Conservation (phyloP, 1,140 invertebrate genomes). For the Teleopsis dalmanni region DNA sequence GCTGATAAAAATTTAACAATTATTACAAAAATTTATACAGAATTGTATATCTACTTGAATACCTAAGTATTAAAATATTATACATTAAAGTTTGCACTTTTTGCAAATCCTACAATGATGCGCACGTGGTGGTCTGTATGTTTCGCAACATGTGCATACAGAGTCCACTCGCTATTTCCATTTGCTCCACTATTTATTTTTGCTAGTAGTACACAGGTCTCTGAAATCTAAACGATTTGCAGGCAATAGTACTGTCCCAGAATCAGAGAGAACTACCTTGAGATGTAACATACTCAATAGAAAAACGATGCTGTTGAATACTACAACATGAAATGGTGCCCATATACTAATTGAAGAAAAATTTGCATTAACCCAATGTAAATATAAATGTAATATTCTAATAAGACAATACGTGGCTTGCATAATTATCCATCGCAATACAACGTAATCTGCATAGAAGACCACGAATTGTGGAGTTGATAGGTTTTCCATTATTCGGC, state of each 20-base stretch:
- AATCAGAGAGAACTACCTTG: conserved; percentile 81
- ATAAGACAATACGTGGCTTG: conserved; percentile 58
- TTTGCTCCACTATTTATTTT: conserved; percentile 47
- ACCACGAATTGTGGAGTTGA: too few species aligned
- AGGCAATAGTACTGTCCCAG: conserved; percentile 78
- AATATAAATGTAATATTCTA: conserved; percentile 1
- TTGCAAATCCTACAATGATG: conserved; percentile 87
- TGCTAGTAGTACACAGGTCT: conserved; percentile 63
- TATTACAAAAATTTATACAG: too few species aligned
- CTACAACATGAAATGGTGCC: conserved; percentile 73
- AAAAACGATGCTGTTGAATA: conserved; percentile 75
- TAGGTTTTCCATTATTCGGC: too few species aligned
- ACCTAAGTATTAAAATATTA: too few species aligned
- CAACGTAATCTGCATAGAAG: conserved; percentile 86
- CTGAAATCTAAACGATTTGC: conserved; percentile 75
- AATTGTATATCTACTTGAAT: too few species aligned
- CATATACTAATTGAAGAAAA: conserved; percentile 57
- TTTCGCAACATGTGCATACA: conserved; percentile 78
- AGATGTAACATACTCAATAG: conserved; percentile 70
- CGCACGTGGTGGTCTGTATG: conserved; percentile 73
- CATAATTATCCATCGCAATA: conserved; percentile 76
- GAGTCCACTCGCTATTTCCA: conserved; percentile 72
- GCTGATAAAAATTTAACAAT: too few species aligned
- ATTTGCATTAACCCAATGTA: conserved; percentile 34
- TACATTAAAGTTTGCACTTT: conserved; percentile 76